Base-by-base conservation (phyloP, 2,113 vertebrate species). In the Chloropsis hardwickii region DNA sequence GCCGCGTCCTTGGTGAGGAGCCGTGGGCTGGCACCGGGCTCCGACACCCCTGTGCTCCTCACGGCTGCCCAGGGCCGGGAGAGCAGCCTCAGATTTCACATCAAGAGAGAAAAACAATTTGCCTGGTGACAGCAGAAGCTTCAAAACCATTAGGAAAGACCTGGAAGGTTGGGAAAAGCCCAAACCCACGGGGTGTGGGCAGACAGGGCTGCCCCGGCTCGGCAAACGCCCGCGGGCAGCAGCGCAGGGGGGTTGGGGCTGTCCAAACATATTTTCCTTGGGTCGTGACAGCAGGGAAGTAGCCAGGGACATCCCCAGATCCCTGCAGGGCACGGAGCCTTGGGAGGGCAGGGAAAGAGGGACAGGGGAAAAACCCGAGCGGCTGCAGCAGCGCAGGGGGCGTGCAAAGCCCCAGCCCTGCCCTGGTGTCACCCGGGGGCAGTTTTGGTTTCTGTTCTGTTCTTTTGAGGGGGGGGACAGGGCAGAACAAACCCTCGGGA, bases 101-200 rank as follows among this genome's bases (percentile, higher is more conserved):
- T 2, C 5, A 58, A 31, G 39, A n/a, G 12, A 80, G 33, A 21
- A 77, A 83, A 83, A 24, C 48, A 14, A 56, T 53, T 51, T 64
- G 48, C 51, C 56, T 29, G 48, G 21, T 72, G 80, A 64, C 72
- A 48, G 81, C 24, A 53, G 64, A 35, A 86, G 58, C 64, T 84
- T 56, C 17, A n/a, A 67, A 93, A 35, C 64, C 51, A 72, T 35
- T 9, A 65, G 54, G 27, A 23, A 56, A 53, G 58, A n/a, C 23
- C 24, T 25, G 44, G 51, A 33, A 51, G 54, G 19, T 0, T 66
- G 47, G 44, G 25, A 61, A 66, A 85, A 5, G 9, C 33, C n/a
- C 16, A 37, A 56, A n/a, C 2, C 25, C 60, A 12, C 0, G 5
- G 33, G 54, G 4, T 29, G 27, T 5, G 2, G 37, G 14, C 5